Evolutionary conservation across 1,140 invertebrate genomes (phyloP).

Genomic region (Heliothis subflexa): DNA sequence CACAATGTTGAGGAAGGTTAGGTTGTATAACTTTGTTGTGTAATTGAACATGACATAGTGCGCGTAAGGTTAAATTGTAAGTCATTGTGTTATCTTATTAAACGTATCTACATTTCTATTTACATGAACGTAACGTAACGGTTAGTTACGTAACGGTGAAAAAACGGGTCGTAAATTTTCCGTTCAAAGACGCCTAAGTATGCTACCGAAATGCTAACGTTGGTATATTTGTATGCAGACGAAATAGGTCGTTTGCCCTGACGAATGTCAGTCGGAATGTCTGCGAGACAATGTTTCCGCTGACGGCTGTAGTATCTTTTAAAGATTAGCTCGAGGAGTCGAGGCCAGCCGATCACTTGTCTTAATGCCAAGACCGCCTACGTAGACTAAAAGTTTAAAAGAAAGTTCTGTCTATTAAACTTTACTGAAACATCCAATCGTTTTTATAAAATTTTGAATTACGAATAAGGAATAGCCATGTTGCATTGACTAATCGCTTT

Average conservation of each 20-base stretch:
- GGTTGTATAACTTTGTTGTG: not conserved
- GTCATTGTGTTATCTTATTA: constrained; percentile 1
- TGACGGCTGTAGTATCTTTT: constrained; percentile 38
- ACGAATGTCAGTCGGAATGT: constrained; percentile 38
- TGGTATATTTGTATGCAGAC: constrained; percentile 29
- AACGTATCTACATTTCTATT: not conserved
- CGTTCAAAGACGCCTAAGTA: not conserved
- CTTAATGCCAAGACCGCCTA: constrained; percentile 24
- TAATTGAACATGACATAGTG: not conserved
- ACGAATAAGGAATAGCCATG: not conserved
- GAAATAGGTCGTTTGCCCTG: constrained; percentile 33
- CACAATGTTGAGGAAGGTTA: constrained; percentile 30
- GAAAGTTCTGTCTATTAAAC: no score
- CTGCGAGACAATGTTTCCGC: constrained; percentile 33
- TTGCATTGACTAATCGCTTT: constrained; percentile 17
- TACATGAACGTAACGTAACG: not conserved
- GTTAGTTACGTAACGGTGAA: constrained; percentile 4
- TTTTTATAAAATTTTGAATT: no score
- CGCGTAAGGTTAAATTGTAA: constrained; percentile 4
- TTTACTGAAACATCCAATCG: no score
- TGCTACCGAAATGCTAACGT: constrained; percentile 20
- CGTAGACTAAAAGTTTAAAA: not conserved
- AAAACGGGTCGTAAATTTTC: not conserved
- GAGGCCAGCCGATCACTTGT: constrained; percentile 22
- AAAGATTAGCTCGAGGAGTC: constrained; percentile 27